A percentile compares a stretch with the other conserved stretches of the same genome.
These are phyloP conservation scores for Liopterus haemorrhoidalis DNA, from an alignment of 2,888 invertebrate species.

Conservation along the genomic window DNA sequence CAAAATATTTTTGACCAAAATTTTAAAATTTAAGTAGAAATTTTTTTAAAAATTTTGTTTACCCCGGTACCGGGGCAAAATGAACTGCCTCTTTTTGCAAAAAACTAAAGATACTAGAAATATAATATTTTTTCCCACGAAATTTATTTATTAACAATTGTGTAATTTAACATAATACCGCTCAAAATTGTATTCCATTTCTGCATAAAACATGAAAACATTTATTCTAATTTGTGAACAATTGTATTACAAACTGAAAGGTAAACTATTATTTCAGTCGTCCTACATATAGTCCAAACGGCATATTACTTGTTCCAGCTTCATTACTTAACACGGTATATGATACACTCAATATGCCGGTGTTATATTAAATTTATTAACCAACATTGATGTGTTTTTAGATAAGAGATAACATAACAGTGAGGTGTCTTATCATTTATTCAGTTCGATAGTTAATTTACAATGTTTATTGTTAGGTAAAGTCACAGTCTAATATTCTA, in stretches of 20 bases:
- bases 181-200: neutral
- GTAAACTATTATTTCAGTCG: neutral
- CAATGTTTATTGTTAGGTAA: slow-evolving; percentile 20
- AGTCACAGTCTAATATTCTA: too few species aligned
- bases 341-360: neutral
- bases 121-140: too few species aligned
- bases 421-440: slow-evolving; percentile 5
- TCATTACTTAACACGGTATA: slow-evolving; percentile 7
- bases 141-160: too few species aligned
- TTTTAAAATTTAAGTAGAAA: too few species aligned
- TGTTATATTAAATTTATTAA: slow-evolving; percentile 10
- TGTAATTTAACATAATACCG: too few species aligned
- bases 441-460: slow-evolving; percentile 7
- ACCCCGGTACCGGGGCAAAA: too few species aligned
- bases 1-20: too few species aligned
- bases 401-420: neutral
- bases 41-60: too few species aligned
- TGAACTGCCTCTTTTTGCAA: too few species aligned
- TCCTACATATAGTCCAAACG: slow-evolving; percentile 3
- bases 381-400: neutral
- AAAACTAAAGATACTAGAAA: too few species aligned
- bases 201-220: slow-evolving; percentile 3
- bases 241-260: slow-evolving; percentile 1
- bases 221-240: slow-evolving; percentile 7
- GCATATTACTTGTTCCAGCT: slow-evolving; percentile 3